phyloP scores from a whole-genome alignment of 2,113 vertebrate genomes.

The Orientallactaga bullata region DNA sequence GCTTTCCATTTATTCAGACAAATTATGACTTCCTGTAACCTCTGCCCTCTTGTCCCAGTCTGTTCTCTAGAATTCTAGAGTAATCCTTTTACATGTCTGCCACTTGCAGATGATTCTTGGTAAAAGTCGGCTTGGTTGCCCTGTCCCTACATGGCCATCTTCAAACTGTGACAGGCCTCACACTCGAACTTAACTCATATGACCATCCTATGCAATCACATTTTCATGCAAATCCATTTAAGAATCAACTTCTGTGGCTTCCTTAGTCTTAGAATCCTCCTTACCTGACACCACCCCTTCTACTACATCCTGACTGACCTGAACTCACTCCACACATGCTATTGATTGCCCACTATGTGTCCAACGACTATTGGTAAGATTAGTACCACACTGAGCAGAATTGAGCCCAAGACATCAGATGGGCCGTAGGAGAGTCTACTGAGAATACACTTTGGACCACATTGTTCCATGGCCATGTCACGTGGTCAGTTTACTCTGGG shows the following conservation, averaged over 20 bases:
- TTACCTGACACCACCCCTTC: background rate
- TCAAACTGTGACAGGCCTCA: background rate
- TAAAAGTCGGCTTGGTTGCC: background rate
- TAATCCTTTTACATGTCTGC: background rate
- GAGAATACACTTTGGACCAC: background rate
- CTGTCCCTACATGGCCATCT: background rate
- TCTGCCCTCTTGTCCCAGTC: background rate
- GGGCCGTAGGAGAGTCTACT: background rate
- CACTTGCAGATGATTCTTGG: background rate
- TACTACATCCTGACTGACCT: background rate
- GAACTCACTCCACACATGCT: background rate
- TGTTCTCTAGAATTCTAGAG: background rate
- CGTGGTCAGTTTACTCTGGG: background rate
- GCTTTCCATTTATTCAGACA: constrained; percentile 18
- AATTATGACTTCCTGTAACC: constrained; percentile 40
- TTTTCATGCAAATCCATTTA: constrained; percentile 15
- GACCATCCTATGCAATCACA: background rate
- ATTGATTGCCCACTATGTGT: background rate
- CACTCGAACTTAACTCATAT: background rate
- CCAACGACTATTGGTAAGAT: background rate
- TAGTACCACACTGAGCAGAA: background rate
- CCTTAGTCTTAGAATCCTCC: constrained; percentile 6
- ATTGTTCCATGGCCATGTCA: background rate
- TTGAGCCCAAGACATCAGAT: background rate
- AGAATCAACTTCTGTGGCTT: constrained; percentile 4